Conservation (phyloP, 2,797 vertebrate genomes). For the Acropternis orthonyx region DNA sequence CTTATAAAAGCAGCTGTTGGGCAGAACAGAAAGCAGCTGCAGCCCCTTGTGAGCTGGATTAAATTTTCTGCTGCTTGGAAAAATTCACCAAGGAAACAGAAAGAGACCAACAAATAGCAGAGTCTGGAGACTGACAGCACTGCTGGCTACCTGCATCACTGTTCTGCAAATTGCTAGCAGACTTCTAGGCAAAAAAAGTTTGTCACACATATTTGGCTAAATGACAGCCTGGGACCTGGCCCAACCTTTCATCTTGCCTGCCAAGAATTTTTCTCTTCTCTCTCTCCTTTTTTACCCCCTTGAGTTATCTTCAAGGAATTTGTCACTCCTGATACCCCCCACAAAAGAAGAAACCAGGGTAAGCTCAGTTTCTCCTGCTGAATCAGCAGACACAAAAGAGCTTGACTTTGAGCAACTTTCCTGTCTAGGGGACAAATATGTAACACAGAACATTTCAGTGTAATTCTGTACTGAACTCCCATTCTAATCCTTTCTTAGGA, state of each 20-base stretch:
- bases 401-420: neutral
- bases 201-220: slow-evolving; percentile 7
- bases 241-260: slow-evolving; percentile 10
- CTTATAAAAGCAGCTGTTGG: neutral
- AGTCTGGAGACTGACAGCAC: neutral
- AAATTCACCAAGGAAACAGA: slow-evolving; percentile 32
- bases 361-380: neutral
- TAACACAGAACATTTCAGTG: neutral
- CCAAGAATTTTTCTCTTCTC: neutral
- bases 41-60: neutral
- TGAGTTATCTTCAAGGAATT: slow-evolving; percentile 9
- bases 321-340: neutral
- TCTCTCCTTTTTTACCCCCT: neutral
- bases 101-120: neutral
- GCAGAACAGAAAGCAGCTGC: neutral
- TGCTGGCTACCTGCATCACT: slow-evolving; percentile 33
- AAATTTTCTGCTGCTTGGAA: neutral
- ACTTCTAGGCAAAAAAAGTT: neutral
- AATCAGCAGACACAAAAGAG: neutral
- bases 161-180: slow-evolving; percentile 6
- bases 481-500: neutral
- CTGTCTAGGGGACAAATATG: neutral
- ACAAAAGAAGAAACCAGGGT: neutral
- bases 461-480: neutral
- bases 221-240: neutral